Conservation (phyloP, 1,140 invertebrate species). For the Drosophila navojoa region DNA sequence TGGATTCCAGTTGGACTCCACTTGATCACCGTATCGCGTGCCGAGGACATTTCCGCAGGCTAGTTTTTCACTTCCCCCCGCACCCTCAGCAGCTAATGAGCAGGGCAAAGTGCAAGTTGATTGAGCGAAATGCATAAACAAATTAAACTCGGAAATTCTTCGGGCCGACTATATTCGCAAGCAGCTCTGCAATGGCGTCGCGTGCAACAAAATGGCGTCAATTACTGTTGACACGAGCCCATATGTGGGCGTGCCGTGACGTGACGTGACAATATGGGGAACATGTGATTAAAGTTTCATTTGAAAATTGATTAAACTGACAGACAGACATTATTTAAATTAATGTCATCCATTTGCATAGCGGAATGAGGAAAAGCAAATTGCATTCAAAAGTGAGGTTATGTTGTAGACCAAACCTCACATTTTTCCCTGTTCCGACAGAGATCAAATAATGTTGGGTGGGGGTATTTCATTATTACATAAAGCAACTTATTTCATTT, state of each 20-base stretch:
- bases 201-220: constrained; percentile 68
- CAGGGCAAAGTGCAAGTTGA: constrained; percentile 71
- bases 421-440: too few species aligned
- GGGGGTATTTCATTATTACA: too few species aligned
- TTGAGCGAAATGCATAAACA: constrained; percentile 68
- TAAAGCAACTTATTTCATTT: too few species aligned
- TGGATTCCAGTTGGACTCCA: neutral
- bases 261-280: constrained; percentile 8
- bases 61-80: constrained; percentile 49
- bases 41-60: constrained; percentile 52
- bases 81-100: constrained; percentile 33
- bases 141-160: constrained; percentile 58
- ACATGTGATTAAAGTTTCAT: constrained; percentile 26
- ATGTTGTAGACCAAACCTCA: neutral
- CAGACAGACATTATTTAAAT: neutral
- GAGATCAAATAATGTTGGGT: too few species aligned
- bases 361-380: too few species aligned
- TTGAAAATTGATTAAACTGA: constrained; percentile 11
- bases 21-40: constrained; percentile 65
- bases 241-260: constrained; percentile 10
- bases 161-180: constrained; percentile 15
- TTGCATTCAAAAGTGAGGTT: neutral
- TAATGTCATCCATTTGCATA: neutral
- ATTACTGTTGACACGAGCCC: constrained; percentile 62
- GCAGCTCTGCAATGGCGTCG: constrained; percentile 36